Base-by-base conservation (phyloP, 2,888 invertebrate species). In the Hypena proboscidalis region DNA sequence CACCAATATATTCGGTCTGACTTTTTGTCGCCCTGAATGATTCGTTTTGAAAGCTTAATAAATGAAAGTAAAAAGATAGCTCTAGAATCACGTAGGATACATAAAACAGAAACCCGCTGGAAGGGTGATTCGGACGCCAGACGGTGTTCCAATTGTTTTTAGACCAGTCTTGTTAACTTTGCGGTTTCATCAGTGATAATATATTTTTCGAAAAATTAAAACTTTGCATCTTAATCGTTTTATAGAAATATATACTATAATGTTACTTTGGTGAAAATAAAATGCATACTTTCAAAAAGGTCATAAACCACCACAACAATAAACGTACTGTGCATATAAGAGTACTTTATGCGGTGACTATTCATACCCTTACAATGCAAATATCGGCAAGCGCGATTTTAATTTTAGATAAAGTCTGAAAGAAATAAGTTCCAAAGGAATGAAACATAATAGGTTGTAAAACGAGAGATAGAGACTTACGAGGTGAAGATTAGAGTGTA, bases 351-450 rank as follows among this genome's bases (percentile, higher is more conserved):
- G 30, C 10, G 42, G 33, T 42, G 19, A 31, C 31, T 10, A 26
- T 35, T 35, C 35, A 42, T 42, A 35, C 8, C 14, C n/a, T 10
- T 14, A 35, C 25, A 31, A 34, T 26, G 13, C 11, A 37, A 31
- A 43, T 57, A 52, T 48, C 44, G 44, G 44, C 48, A 45, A 46
- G 48, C 52, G 36, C 49, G 67, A 67, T 67, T 66, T 65, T 60
- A 67, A 66, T 66, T 67, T 66, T 56, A 66, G 66, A 64, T 66
- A 67, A 51, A 61, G 51, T 46, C 47, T 22, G 36, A 48, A 39
- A 30, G 29, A 25, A 55, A 35, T 49, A 51, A 56, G 44, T 50
- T 57, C 26, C 45, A 23, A 41, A 58, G 48, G 56, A 56, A 63
- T 63, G 43, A 41, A 48, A 40, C 35, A 57, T 17, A 15, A 30